These are phyloP conservation scores for Lymantria dispar DNA, from an alignment of 2,888 invertebrate species.

Conservation along the genomic window DNA sequence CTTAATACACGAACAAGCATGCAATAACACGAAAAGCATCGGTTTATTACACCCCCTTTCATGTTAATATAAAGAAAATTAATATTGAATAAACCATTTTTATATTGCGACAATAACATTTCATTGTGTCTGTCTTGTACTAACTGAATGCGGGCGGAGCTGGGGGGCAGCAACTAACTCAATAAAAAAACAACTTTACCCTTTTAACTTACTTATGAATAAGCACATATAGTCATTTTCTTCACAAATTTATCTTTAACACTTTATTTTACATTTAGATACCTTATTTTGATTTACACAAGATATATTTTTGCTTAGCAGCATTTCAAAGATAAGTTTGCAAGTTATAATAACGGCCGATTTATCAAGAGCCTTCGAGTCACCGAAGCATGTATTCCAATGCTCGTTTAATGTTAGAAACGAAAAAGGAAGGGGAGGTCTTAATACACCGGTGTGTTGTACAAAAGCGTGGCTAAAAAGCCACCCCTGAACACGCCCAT, in stretches of 20 bases:
- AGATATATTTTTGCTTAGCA: conserved; percentile 13
- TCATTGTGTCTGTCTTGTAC: conserved; percentile 20
- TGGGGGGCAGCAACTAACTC: conserved; percentile 30
- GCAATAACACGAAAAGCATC: no score
- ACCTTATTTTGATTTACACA: conserved; percentile 19
- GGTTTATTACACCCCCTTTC: no score
- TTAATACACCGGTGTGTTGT: conserved; percentile 38
- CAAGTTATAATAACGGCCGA: conserved; percentile 46
- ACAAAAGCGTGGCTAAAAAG: conserved; percentile 72
- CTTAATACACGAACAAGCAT: no score
- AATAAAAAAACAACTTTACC: conserved; percentile 43
- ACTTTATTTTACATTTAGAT: conserved; percentile 13
- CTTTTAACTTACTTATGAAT: conserved; percentile 47
- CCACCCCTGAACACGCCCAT: conserved; percentile 72
- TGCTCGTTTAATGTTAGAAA: conserved; percentile 9
- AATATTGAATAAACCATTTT: conserved; percentile 24
- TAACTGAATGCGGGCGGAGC: conserved; percentile 27
- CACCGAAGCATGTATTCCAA: conserved; percentile 1
- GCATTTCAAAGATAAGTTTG: conserved; percentile 34
- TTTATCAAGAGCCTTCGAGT: conserved; percentile 31
- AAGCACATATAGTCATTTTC: conserved; percentile 33
- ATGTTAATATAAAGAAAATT: not conserved
- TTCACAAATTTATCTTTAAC: conserved; percentile 20
- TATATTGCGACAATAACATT: conserved; percentile 16
- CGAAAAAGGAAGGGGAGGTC: conserved; percentile 40